These are phyloP conservation scores for Peromyscus melanophrys DNA, from an alignment of 2,797 vertebrate genomes.

Conservation along the genomic window DNA sequence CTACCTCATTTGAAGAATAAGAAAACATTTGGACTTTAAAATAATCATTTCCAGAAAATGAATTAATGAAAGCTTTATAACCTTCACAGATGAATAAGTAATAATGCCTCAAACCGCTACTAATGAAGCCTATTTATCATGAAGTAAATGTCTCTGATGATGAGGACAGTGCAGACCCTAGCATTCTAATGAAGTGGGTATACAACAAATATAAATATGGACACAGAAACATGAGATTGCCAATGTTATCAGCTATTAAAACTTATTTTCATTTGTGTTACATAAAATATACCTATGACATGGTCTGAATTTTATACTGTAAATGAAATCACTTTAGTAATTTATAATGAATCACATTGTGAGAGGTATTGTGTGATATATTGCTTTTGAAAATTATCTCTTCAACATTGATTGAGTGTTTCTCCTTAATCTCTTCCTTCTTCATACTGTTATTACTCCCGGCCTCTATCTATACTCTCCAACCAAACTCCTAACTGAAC, in stretches of 20 bases:
- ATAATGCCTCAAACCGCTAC: conserved; percentile 62
- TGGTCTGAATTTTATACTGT: conserved; percentile 10
- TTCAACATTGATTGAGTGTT: conserved; percentile 21
- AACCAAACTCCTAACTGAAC: neutral
- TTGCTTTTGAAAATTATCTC: conserved; percentile 55
- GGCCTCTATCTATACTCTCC: neutral
- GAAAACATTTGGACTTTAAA: conserved; percentile 57
- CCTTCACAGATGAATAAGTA: conserved; percentile 75
- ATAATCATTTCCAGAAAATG: conserved; percentile 51
- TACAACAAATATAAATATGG: conserved; percentile 34
- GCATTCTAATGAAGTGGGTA: conserved; percentile 70
- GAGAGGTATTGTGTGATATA: neutral
- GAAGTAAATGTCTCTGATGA: conserved; percentile 67
- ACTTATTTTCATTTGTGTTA: conserved; percentile 39
- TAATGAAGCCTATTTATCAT: conserved; percentile 79
- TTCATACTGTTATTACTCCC: neutral
- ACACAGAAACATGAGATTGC: conserved; percentile 1
- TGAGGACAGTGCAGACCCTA: conserved; percentile 37
- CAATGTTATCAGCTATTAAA: neutral
- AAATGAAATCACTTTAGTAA: conserved; percentile 57
- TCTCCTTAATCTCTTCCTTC: conserved; percentile 8
- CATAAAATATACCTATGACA: conserved; percentile 25
- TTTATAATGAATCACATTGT: neutral
- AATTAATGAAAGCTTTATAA: conserved; percentile 68
- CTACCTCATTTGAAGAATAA: conserved; percentile 61